These are phyloP conservation scores for Amniataba percoides DNA, from an alignment of 2,797 vertebrate species.

Conservation along the genomic window DNA sequence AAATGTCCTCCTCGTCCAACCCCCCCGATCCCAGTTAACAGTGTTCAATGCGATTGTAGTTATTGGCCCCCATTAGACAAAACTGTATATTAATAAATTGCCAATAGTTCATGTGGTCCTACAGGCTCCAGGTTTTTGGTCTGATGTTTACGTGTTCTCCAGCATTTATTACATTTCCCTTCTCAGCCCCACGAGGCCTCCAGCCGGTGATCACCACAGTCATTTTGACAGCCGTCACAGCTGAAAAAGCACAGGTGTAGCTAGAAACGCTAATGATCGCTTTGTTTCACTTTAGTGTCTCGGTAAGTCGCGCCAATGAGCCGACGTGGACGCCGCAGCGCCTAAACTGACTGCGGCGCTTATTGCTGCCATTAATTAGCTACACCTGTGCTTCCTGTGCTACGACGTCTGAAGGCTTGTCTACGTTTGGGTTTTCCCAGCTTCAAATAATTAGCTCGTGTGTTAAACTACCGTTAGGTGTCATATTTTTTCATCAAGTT, in stretches of 20 bases:
- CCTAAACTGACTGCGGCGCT: background rate
- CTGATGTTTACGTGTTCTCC: constrained; percentile 5
- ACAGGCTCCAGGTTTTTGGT: background rate
- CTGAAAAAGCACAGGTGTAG: background rate
- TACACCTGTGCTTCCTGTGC: background rate
- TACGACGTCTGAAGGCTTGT: background rate
- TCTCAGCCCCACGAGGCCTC: background rate
- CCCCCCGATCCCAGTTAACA: background rate
- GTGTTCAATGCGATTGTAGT: background rate
- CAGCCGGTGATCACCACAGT: background rate
- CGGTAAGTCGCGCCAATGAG: background rate
- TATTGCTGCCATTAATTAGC: background rate
- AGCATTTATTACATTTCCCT: background rate
- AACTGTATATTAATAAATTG: background rate
- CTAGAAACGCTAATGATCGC: background rate
- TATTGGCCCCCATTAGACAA: background rate
- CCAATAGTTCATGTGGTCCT: background rate
- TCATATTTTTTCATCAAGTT: background rate
- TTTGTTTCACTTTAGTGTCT: background rate
- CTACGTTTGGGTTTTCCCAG: background rate
- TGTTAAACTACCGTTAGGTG: background rate
- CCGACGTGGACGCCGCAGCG: background rate
- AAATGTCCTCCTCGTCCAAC: constrained; percentile 6
- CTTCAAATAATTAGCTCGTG: background rate
- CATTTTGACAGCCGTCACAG: background rate